Base-by-base conservation (phyloP, 2,113 vertebrate genomes). In the Cavia porcellus region DNA sequence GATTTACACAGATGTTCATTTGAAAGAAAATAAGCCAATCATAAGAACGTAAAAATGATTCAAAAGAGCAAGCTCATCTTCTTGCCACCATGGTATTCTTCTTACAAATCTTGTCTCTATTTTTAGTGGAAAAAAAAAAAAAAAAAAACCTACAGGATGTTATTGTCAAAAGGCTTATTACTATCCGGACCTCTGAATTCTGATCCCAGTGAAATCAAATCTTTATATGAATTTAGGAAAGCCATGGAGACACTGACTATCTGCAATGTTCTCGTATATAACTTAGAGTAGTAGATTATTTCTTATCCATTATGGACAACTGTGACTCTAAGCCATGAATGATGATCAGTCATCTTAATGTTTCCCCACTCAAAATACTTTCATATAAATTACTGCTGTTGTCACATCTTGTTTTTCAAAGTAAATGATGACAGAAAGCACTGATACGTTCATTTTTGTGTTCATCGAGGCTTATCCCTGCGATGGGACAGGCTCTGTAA, bases 61-160 rank as follows among this genome's bases (percentile, higher is more conserved):
- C 1, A 57, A 57, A 92, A 55, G 7, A 52, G 5, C 57, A 35
- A 52, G 13, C 15, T 93, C 17, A n/a, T 91, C 20, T 90, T 70
- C 50, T 83, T 30, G 4, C 10, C 19, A 84, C 2, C 24, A 6
- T 94, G 3, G 1, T 5, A 90, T 94, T 80, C 8, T 24, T 84
- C 74, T 42, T 80, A 24, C 17, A 83, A 90, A 89, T 57, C 24
- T 13, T 20, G 89, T 55, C 50, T 90, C 45, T 82, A n/a, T 7
- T 77, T 91, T 93, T 64, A 92, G 25, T 86, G 72, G 7, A 57
- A 30, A 89, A 83, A 61, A 1, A 52, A 57, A 30, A 89, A 83
- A 61, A 52, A 57, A 30, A 89, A 83, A 61, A 1, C 47, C 47
- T 80, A 15, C 1, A 28, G 3, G 42, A 0, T n/a, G 0, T 2